phyloP scores from a whole-genome alignment of 2,797 vertebrate genomes.

The Gymnoscopelus microlampas region DNA sequence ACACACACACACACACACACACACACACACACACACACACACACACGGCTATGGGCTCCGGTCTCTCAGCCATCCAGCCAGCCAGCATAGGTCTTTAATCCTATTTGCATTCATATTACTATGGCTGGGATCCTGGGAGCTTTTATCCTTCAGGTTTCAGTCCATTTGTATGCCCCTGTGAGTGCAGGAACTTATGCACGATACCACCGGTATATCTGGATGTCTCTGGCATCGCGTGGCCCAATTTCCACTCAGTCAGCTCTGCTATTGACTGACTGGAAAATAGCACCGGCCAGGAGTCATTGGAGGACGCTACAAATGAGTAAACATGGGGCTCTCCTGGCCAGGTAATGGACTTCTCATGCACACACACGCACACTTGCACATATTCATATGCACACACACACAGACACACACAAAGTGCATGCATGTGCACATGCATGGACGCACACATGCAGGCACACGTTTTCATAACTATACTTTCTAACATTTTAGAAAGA shows the following conservation, averaged over 20 bases:
- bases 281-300: slow-evolving; percentile 80
- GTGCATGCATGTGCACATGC: too few relatives aligned
- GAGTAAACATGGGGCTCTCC: slow-evolving; percentile 87
- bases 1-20: slow-evolving; percentile 28
- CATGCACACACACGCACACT: slow-evolving; percentile 52
- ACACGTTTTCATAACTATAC: too few relatives aligned
- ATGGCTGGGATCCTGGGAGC: slow-evolving; percentile 81
- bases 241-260: slow-evolving; percentile 86
- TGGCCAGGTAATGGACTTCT: slow-evolving; percentile 81
- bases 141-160: slow-evolving; percentile 88
- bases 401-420: slow-evolving; percentile 18
- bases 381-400: slow-evolving; percentile 17
- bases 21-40: slow-evolving; percentile 23
- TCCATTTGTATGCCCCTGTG: slow-evolving; percentile 91
- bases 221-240: slow-evolving; percentile 90
- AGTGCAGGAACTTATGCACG: slow-evolving; percentile 85
- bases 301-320: slow-evolving; percentile 89
- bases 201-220: slow-evolving; percentile 85
- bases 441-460: too few relatives aligned
- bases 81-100: slow-evolving; percentile 81
- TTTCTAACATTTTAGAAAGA: too few relatives aligned
- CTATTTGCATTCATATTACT: slow-evolving; percentile 97
- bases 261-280: slow-evolving; percentile 83
- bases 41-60: background rate
- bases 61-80: too few relatives aligned